A percentile compares a stretch with the other conserved stretches of the same genome.
These are phyloP conservation scores for Cosmorhoe ocellata DNA, from an alignment of 2,888 invertebrate species.

Conservation along the genomic window DNA sequence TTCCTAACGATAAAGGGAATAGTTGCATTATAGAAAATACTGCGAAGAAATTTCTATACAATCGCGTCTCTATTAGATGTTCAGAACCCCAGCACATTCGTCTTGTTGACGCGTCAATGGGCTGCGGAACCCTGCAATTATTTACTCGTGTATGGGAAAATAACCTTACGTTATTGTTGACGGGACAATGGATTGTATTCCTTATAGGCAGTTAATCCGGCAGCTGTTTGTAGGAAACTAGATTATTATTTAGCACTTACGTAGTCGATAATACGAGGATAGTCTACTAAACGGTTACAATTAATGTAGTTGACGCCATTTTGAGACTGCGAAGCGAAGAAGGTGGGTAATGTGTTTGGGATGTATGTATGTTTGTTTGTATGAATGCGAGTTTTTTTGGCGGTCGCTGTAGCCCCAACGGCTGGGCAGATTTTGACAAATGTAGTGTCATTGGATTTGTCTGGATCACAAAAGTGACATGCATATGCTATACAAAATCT, in stretches of 20 bases:
- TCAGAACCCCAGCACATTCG: constrained; percentile 44
- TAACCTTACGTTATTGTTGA: constrained; percentile 24
- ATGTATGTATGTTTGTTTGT: too few relatives aligned
- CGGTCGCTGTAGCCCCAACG: too few relatives aligned
- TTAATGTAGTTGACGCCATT: too few relatives aligned
- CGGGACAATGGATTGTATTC: constrained; percentile 17
- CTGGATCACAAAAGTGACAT: too few relatives aligned
- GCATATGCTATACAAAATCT: too few relatives aligned
- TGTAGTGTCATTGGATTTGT: too few relatives aligned
- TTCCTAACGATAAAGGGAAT: constrained; percentile 1
- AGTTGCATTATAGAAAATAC: constrained; percentile 10
- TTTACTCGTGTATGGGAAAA: constrained; percentile 42
- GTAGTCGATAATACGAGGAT: too few relatives aligned
- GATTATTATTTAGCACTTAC: background rate
- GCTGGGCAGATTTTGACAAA: too few relatives aligned
- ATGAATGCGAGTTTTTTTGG: too few relatives aligned
- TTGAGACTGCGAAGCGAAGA: too few relatives aligned
- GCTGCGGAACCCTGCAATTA: constrained; percentile 44
- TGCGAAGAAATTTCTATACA: constrained; percentile 15
- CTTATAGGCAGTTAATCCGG: background rate
- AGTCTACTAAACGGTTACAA: too few relatives aligned
- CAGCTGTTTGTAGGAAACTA: background rate
- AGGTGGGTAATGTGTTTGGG: too few relatives aligned
- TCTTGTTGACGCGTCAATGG: constrained; percentile 61
- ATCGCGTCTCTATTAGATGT: constrained; percentile 18